Evolutionary conservation across 2,888 invertebrate genomes (phyloP), one percentile per base, ranked within the genome.

Genomic region (Pandemis corylana): DNA sequence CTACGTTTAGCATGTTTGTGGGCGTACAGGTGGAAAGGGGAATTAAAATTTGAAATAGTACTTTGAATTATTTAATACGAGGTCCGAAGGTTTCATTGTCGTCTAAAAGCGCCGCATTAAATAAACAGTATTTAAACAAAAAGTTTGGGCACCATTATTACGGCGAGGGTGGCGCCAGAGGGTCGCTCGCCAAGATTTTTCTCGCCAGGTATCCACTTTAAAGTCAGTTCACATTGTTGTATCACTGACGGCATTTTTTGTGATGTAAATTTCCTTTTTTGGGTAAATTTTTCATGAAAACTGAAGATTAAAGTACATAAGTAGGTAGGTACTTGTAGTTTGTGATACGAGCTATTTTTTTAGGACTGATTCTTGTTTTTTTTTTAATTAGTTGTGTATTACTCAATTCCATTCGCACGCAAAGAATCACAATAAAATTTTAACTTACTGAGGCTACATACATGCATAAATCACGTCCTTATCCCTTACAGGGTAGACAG

Each of bases 141-240:
- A 78, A 87, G 82, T 86, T 90, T 90, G 88, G 81, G 82, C 84
- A 75, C 73, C 86, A 64, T 76, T 79, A 66, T 70, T 51, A 20
- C 76, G 80, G 77, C 82, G 82, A 85, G 85, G 86, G 86, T 88
- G 90, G 91, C 92, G 91, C 91, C 91, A 86, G 78, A 78, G 73
- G 71, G 90, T 81, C 90, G 91, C 85, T 80, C 89, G 89, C 85
- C 84, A 80, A 80, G 83, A 75, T 83, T 85, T 83, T 78, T 83
- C 83, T 81, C 79, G 84, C 61, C 90, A 91, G 90, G 91, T 90
- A 91, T 83, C 68, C 13, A 56, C 72, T 63, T 81, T 83, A 80
- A 82, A 79, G 81, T 81, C 81, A 80, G 81, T 82, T 79, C 75
- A 76, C 69, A 80, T 79, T 81, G 81, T 82, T 83, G 81, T 80